Base-by-base conservation (phyloP, 2,113 vertebrate genomes). In the mouse (Mus musculus) region DNA sequence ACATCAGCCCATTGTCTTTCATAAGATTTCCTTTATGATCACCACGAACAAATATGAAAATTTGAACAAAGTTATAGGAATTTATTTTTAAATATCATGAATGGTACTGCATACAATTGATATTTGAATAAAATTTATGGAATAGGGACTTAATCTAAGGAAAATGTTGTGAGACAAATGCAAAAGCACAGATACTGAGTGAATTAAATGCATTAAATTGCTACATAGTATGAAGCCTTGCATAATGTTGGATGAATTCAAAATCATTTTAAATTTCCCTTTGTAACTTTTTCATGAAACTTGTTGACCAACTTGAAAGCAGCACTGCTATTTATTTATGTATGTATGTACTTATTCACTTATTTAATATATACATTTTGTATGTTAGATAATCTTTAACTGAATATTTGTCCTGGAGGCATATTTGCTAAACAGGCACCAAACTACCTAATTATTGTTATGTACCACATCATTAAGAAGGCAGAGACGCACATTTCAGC, bases 91-190 rank as follows among this genome's bases (percentile, higher is more conserved):
- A n/a, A 0, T 71, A 1, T 8, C 42, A 80, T 94, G 20, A 59
- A 72, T 73, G 4, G 65, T 24, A 86, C 36, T 61, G 2, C 19
- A 73, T 46, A 33, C 56, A 59, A 24, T 56, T n/a, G 8, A 73
- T 77, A 91, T 73, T 59, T 88, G 12, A 94, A 67, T 59, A 26
- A 95, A 46, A 1, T 93, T 52, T 3, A 30, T 72, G 33, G 87
- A 11, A 7, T 5, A 24, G 10, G 36, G 5, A 56, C 5, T 4
- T 22, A 56, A 54, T 80, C 2, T 46, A 73, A 39, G 6, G 82
- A 22, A 75, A 91, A 59, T 22, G 46, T 39, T 39, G 69, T 36
- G 36, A 63, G 76, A 88, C 1, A 71, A 75, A 13, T 73, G 4
- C 77, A 89, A 89, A 2, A 61, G 10, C 33, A 42, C 39, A 56